phyloP scores from a whole-genome alignment of 2,113 vertebrate species.

The Ctenomys sociabilis region DNA sequence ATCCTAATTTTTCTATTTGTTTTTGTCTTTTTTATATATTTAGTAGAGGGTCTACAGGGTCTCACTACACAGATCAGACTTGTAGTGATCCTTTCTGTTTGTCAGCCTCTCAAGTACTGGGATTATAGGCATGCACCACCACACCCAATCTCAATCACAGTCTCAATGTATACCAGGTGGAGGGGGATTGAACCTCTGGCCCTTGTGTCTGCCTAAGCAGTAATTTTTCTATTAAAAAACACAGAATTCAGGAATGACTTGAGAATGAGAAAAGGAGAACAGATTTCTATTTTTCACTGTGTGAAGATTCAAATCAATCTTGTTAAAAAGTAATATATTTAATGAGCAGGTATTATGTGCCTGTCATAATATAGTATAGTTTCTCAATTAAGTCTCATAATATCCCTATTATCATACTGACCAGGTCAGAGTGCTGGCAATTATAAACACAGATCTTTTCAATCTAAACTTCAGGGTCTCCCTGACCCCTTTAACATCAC shows the following conservation, averaged over 20 bases:
- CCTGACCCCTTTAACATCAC: not conserved
- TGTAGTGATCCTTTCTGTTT: no score
- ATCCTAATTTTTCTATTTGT: not conserved
- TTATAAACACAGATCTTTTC: not conserved
- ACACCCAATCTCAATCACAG: no score
- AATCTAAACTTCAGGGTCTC: not conserved
- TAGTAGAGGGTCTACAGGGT: no score
- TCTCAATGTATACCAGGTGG: no score
- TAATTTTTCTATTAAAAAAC: not conserved
- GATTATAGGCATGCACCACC: no score
- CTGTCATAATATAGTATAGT: not conserved
- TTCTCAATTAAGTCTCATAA: not conserved
- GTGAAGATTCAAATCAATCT: not conserved
- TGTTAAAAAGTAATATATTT: constrained; percentile 11
- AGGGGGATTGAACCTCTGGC: no score
- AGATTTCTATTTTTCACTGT: not conserved
- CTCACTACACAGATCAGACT: no score
- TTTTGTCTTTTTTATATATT: no score
- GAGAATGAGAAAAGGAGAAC: not conserved
- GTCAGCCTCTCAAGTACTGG: no score
- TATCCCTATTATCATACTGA: not conserved
- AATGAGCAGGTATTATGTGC: not conserved
- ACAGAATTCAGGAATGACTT: not conserved
- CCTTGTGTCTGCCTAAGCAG: no score
- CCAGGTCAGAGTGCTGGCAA: not conserved